Conservation (phyloP, 2,113 vertebrate genomes). For the Rhegmatorhina hoffmannsi region DNA sequence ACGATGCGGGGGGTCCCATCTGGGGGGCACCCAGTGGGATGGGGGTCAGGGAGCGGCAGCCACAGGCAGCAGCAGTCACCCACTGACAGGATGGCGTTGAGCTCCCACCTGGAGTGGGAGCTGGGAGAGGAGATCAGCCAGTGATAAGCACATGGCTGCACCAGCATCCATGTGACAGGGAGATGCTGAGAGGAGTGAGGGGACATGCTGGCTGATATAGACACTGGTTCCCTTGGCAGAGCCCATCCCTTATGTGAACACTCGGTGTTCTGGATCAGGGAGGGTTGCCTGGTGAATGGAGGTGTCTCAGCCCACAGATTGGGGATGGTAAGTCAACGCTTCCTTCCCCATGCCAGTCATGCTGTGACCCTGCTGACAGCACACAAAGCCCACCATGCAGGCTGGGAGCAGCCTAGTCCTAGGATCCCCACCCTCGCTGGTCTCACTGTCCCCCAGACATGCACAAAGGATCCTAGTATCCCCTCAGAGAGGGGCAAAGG, state of each 20-base stretch:
- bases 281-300: neutral
- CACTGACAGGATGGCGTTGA: neutral
- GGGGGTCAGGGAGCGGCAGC: constrained; percentile 4
- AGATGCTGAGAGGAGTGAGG: neutral
- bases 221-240: rapidly evolving
- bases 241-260: neutral
- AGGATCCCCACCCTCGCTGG: rapidly evolving
- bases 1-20: constrained; percentile 96
- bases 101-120: neutral
- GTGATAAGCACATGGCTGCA: rapidly evolving
- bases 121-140: rapidly evolving
- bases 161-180: neutral
- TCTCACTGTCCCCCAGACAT: neutral
- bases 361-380: rapidly evolving
- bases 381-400: too few species aligned
- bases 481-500: neutral
- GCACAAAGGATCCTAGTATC: neutral
- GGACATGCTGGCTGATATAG: rapidly evolving
- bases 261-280: rapidly evolving
- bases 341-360: rapidly evolving
- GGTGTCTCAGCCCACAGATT: rapidly evolving
- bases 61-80: constrained; percentile 5
- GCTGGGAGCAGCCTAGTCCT: neutral
- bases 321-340: neutral
- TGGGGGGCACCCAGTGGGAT: constrained; percentile 60